Base-by-base conservation (phyloP, 2,797 vertebrate species). In the Saxicola maurus region DNA sequence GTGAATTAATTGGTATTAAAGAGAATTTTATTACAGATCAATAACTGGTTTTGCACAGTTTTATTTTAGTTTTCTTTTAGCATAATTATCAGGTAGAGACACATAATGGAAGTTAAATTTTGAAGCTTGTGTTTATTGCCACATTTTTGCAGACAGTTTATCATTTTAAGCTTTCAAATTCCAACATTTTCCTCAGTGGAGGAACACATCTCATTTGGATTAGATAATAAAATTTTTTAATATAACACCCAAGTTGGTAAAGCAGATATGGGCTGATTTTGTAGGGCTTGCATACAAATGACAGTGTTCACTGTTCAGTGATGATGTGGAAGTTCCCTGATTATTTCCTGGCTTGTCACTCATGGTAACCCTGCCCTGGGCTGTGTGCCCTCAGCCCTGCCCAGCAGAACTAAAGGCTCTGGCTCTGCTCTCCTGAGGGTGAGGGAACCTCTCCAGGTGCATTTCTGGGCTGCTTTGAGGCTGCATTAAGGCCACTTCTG, bases 1-100 rank as follows among this genome's bases (percentile, higher is more conserved):
- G 72, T 82, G 82, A 93, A 91, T 95, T 92, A 95, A 90, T 93
- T 92, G 65, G 7, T 80, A 46, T 68, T 87, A 68, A 88, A 95
- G 38, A 38, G 65, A 92, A 61, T 79, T 91, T 73, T 92, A 84
- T 71, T 80, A 79, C 68, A 62, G 73, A 92, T 89, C 72, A 65
- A 16, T 91, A 85, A 68, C 72, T 80, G 21, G 5, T 65, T 90
- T 90, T 45, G 46, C 37, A 31, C 23, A 9, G 57, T 80, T 89
- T 82, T 79, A 62, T 75, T 91, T 94, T 69, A 86, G 68, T 81
- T 81, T 81, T 83, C 76, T 90, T 87, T 90, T 74, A 71, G 49
- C 35, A 13, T 92, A 90, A 91, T 92, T 91, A 45, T 52, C 55
- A 77, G 46, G 61, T 93, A 24, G 88, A 82, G 68, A 43, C 1